Percentiles rank a stretch among this genome's conserved stretches.
phyloP scores from a whole-genome alignment of 2,113 vertebrate genomes.

The Tringa solitaria region DNA sequence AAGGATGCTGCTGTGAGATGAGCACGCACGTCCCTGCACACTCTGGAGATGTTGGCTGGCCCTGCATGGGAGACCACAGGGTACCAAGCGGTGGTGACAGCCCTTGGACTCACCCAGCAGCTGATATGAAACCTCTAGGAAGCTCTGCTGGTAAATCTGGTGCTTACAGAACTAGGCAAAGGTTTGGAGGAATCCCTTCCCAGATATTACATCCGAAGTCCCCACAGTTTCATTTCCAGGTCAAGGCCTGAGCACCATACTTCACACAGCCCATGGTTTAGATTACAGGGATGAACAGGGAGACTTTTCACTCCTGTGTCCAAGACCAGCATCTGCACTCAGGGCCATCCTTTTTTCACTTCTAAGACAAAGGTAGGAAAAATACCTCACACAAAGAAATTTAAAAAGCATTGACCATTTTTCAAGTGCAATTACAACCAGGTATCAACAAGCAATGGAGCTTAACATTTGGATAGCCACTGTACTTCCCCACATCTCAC shows the following conservation, averaged over 20 bases:
- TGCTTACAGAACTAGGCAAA: not conserved
- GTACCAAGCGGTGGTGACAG: not conserved
- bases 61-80: not conserved
- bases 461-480: not conserved
- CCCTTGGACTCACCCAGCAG: not conserved
- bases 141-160: not conserved
- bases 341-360: not conserved
- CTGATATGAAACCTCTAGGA: not conserved
- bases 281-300: not conserved
- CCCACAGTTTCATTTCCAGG: not conserved
- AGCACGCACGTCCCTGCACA: rapidly evolving
- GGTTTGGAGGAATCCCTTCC: not conserved
- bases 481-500: not conserved
- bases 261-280: not conserved
- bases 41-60: not conserved
- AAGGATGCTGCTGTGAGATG: not conserved
- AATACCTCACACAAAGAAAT: not conserved
- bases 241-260: not conserved
- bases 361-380: not conserved
- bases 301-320: not conserved
- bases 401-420: not conserved
- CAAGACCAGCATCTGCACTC: not conserved
- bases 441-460: not conserved
- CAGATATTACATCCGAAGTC: not conserved
- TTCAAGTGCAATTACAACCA: not conserved